Conservation (phyloP, 2,797 vertebrate genomes). For the Manis javanica region DNA sequence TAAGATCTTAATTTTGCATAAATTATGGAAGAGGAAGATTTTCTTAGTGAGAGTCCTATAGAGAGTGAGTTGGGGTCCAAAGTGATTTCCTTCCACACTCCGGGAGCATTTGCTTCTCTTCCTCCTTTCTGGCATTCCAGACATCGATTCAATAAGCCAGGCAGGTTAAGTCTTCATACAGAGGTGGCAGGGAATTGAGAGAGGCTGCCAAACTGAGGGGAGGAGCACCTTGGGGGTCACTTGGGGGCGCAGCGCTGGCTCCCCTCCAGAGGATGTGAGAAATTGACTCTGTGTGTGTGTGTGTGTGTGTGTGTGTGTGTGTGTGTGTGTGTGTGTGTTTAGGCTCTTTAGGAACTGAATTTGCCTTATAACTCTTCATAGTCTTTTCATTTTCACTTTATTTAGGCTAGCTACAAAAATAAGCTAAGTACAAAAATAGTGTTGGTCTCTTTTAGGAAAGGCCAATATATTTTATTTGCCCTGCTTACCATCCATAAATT, state of each 20-base stretch:
- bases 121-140: background rate
- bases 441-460: background rate
- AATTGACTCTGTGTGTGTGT: background rate
- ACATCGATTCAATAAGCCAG: background rate
- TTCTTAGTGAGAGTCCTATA: background rate
- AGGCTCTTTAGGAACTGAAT: background rate
- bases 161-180: background rate
- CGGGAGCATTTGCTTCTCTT: background rate
- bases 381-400: conserved; percentile 8
- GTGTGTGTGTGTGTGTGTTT: too few species aligned
- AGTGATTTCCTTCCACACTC: background rate
- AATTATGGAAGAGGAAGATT: background rate
- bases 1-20: background rate
- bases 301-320: too few species aligned
- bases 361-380: background rate
- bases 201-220: too few species aligned
- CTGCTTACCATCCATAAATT: background rate
- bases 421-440: background rate
- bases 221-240: background rate
- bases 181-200: background rate
- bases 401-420: background rate
- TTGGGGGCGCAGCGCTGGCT: fast-evolving
- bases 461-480: background rate
- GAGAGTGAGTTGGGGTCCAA: background rate
- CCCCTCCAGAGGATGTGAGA: background rate